Base-by-base conservation (phyloP, 2,113 vertebrate genomes). In the Petrocephalus zakoni region DNA sequence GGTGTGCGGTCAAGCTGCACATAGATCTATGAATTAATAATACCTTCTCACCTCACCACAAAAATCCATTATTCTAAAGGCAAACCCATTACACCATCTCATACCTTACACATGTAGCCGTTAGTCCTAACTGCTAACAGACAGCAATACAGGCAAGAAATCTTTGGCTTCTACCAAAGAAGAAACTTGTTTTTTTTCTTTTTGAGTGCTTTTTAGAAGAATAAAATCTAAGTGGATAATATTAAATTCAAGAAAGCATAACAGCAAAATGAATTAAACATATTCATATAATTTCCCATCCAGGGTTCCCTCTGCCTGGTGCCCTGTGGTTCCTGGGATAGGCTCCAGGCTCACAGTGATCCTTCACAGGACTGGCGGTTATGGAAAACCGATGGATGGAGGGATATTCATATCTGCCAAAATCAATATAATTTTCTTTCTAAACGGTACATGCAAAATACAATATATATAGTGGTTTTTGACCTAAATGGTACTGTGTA, bases 61-160 rank as follows among this genome's bases (percentile, higher is more conserved):
- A 42, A 78, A 78, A 78, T 29, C 72, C 72, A 78, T 78, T 78
- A 78, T 78, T 78, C 72, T 78, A 78, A 78, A 78, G 72, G 72
- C 13, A 78, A 78, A 78, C 72, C 72, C 72, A 78, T 78, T 42
- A 78, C 6, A 42, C 5, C 72, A 42, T 19, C 72, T 78, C 34
- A 78, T 42, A 78, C 15, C 0, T 42, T 78, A 42, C 72, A 78
- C 72, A 78, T 42, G 72, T 78, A 42, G 72, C 34, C 72, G 15
- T 78, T 37, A 78, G 72, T 42, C 72, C 34, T 7, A 78, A 42
- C 72, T 42, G 72, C 72, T 78, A 78, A 42, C 72, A 78, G 72
- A 78, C 29, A 19, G 17, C 72, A 19, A 78, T 78, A 42, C 19
- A 17, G 34, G 15, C 25, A 68, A 75, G 68, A 75, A 34, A 42